phyloP scores from a whole-genome alignment of 2,888 invertebrate genomes.

The Hyposoter dolosus region DNA sequence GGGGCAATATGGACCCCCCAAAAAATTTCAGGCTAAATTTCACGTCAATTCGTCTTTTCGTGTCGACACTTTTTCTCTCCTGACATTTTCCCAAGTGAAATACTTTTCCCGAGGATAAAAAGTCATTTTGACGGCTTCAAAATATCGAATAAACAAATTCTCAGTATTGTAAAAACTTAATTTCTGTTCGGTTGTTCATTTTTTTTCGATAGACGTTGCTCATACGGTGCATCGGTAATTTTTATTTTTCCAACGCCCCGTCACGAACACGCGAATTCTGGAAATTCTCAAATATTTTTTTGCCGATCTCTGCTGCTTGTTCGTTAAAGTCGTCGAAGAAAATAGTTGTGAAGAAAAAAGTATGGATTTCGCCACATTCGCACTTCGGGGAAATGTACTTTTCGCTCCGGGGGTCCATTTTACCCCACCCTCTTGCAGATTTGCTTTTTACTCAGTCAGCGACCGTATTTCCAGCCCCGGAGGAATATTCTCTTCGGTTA shows the following conservation, averaged over 20 bases:
- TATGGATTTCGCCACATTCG: background rate
- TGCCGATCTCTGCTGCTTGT: background rate
- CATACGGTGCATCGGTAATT: background rate
- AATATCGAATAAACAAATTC: background rate
- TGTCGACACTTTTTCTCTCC: background rate
- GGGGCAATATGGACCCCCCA: slow-evolving; percentile 27
- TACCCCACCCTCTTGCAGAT: background rate
- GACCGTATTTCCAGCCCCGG: slow-evolving; percentile 18
- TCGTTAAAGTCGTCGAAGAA: background rate
- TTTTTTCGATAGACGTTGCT: background rate
- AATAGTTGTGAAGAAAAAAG: background rate
- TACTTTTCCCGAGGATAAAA: background rate
- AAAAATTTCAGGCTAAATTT: background rate
- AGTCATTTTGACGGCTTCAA: background rate
- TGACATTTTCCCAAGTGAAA: background rate
- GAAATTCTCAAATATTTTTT: too few relatives aligned
- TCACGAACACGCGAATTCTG: too few relatives aligned
- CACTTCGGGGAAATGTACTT: background rate
- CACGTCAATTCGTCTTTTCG: background rate
- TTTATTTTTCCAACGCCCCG: too few relatives aligned
- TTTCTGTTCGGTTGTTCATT: background rate
- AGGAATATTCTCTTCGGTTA: slow-evolving; percentile 27
- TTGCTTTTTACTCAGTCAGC: slow-evolving; percentile 6
- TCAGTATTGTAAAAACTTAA: background rate
- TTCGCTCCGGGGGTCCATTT: slow-evolving; percentile 12